Conservation (phyloP, 2,888 invertebrate species). For the Sycophila texana region DNA sequence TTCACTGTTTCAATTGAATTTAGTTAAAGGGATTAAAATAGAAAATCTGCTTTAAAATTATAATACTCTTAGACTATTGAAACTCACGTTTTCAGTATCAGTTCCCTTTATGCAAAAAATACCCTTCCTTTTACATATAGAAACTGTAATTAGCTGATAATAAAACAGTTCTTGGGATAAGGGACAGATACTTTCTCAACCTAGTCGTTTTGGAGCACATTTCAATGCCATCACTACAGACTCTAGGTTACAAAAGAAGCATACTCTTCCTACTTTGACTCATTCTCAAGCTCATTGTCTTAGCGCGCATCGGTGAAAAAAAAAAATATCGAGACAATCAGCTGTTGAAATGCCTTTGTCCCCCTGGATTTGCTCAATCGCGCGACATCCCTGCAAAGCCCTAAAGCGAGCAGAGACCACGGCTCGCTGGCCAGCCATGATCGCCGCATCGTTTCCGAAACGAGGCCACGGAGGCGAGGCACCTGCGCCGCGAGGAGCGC, state of each 20-base stretch:
- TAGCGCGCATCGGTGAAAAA: too few relatives aligned
- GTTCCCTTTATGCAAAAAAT: neutral
- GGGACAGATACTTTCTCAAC: neutral
- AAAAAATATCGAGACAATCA: too few relatives aligned
- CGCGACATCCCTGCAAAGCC: neutral
- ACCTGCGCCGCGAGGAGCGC: neutral
- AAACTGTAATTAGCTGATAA: slow-evolving; percentile 4
- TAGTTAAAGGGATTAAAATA: slow-evolving; percentile 38
- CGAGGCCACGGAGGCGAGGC: neutral
- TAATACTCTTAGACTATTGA: slow-evolving; percentile 13
- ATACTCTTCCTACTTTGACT: too few relatives aligned
- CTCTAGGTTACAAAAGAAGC: too few relatives aligned
- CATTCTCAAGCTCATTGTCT: too few relatives aligned
- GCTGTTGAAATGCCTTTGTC: slow-evolving; percentile 20
- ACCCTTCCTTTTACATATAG: neutral
- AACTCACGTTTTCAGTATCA: neutral
- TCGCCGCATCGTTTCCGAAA: slow-evolving; percentile 1
- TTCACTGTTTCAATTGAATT: slow-evolving; percentile 33
- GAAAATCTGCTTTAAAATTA: slow-evolving; percentile 23
- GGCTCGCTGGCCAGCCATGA: too few relatives aligned
- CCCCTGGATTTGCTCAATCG: neutral
- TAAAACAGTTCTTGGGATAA: neutral
- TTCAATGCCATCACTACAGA: too few relatives aligned
- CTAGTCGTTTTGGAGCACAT: too few relatives aligned
- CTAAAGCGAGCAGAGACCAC: neutral